Conservation (phyloP, 2,797 vertebrate genomes). For the Halcyon badia region DNA sequence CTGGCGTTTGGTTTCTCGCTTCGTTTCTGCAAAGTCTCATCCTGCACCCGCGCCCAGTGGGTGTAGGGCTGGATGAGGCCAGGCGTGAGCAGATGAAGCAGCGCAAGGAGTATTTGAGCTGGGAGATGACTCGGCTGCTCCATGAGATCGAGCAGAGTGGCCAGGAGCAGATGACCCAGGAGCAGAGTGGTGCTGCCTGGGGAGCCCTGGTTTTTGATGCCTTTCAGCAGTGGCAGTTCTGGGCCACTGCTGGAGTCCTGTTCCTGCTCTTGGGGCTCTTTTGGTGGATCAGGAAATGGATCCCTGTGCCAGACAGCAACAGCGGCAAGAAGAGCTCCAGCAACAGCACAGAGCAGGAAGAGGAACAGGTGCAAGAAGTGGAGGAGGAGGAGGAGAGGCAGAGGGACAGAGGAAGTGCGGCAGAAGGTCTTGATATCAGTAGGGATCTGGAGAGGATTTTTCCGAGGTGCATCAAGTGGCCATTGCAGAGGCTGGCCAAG, state of each 20-base stretch:
- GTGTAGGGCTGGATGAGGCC: neutral
- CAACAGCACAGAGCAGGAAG: too few species aligned
- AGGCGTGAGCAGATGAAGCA: neutral
- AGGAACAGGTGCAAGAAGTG: too few species aligned
- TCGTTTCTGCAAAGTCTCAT: neutral
- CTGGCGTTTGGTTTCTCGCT: neutral
- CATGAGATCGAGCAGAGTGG: neutral
- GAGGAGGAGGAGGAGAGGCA: too few species aligned
- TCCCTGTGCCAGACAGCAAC: too few species aligned
- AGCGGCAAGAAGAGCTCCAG: neutral
- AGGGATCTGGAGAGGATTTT: neutral
- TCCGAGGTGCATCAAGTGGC: neutral
- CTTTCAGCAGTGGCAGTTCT: neutral
- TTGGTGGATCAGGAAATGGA: neutral
- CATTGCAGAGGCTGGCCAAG: neutral
- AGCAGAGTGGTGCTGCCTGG: neutral
- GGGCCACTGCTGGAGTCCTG: neutral
- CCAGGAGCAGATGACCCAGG: neutral
- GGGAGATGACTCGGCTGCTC: neutral
- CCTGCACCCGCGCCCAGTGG: accelerated
- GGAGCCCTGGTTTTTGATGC: too few species aligned
- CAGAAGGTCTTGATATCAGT: neutral
- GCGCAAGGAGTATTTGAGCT: too few species aligned
- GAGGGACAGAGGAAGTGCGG: too few species aligned
- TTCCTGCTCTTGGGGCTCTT: neutral